A percentile compares a stretch with the other conserved stretches of the same genome.
These are phyloP conservation scores for Rhynchomys soricoides DNA, from an alignment of 2,113 vertebrate genomes.

Conservation along the genomic window DNA sequence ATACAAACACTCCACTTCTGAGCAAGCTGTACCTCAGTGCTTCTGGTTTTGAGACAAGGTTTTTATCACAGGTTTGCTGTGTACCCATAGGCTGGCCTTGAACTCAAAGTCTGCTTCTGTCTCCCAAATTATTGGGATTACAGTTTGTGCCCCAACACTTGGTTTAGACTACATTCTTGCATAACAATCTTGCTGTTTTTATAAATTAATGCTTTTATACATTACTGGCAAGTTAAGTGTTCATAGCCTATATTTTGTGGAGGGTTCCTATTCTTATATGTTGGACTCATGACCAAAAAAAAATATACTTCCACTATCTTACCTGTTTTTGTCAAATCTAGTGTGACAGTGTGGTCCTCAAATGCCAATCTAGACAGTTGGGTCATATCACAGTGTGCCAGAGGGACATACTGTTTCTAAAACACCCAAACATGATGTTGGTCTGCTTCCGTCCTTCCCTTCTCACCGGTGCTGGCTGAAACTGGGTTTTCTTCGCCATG, in stretches of 20 bases:
- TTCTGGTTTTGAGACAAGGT: neutral
- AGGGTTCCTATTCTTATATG: neutral
- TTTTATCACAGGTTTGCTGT: neutral
- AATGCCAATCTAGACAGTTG: conserved; percentile 71
- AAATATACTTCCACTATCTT: conserved; percentile 8
- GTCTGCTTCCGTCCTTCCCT: conserved; percentile 7
- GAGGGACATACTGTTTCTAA: conserved; percentile 31
- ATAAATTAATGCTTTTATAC: neutral
- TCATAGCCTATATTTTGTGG: conserved; percentile 2
- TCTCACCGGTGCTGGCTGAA: conserved; percentile 41
- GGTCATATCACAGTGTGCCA: conserved; percentile 35
- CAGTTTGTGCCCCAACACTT: neutral
- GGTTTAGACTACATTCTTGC: neutral
- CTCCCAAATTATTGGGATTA: neutral
- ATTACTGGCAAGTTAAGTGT: conserved; percentile 27
- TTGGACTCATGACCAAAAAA: conserved; percentile 16
- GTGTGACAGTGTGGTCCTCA: conserved; percentile 41
- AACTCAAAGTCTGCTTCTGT: neutral
- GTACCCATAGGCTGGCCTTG: neutral
- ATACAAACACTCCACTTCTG: neutral
- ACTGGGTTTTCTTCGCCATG: neutral
- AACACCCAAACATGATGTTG: conserved; percentile 35
- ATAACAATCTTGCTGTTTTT: neutral
- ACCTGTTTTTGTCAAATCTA: conserved; percentile 66
- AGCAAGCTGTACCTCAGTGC: neutral